Conservation (phyloP, 2,888 invertebrate species). For the Nyleta sp. region DNA sequence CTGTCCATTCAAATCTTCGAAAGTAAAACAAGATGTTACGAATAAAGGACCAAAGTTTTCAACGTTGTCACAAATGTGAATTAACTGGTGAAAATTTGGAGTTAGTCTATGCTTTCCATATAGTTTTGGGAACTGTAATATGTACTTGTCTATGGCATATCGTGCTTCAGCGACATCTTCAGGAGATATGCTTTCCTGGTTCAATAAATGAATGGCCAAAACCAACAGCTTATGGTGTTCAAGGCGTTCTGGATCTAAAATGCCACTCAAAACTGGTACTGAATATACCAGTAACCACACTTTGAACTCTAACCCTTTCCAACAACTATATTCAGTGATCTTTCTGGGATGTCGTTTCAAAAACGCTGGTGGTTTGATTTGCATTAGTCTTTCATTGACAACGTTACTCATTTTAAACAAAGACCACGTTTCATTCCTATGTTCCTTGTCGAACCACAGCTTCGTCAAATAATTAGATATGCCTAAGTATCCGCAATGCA, state of each 20-base stretch:
- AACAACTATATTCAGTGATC: slow-evolving; percentile 56
- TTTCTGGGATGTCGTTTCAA: slow-evolving; percentile 52
- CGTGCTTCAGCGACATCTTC: neutral
- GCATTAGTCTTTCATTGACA: slow-evolving; percentile 40
- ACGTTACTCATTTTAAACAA: slow-evolving; percentile 13
- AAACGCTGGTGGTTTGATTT: slow-evolving; percentile 57
- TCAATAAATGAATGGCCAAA: slow-evolving; percentile 49
- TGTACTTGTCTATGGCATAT: neutral
- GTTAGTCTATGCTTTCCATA: neutral
- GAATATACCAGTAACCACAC: slow-evolving; percentile 61
- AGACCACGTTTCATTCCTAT: neutral
- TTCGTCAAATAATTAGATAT: neutral
- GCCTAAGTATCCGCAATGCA: slow-evolving; percentile 10
- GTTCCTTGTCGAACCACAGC: slow-evolving; percentile 49
- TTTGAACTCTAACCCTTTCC: slow-evolving; percentile 67
- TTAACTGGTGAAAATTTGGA: neutral
- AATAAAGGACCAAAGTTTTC: neutral
- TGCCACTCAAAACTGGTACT: slow-evolving; percentile 56
- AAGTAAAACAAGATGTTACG: neutral
- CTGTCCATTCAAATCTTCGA: neutral
- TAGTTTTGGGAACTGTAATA: neutral
- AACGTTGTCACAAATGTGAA: neutral
- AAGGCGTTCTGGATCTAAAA: slow-evolving; percentile 56
- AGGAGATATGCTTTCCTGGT: slow-evolving; percentile 51
- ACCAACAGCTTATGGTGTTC: slow-evolving; percentile 65